phyloP scores from a whole-genome alignment of 2,797 vertebrate species.

The Siniperca scherzeri region DNA sequence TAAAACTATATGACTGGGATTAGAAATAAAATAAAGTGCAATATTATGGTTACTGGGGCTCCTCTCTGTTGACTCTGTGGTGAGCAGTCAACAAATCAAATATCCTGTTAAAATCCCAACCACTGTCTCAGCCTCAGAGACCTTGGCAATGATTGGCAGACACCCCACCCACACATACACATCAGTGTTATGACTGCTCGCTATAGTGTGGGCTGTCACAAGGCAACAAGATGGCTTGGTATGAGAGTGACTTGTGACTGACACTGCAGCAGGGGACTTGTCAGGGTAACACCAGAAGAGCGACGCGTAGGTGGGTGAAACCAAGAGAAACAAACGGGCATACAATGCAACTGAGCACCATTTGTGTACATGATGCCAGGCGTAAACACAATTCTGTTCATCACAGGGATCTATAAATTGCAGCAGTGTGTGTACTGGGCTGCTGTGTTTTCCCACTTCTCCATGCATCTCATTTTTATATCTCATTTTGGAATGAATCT shows the following conservation, averaged over 20 bases:
- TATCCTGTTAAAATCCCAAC: constrained; percentile 25
- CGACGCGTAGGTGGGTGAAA: constrained; percentile 63
- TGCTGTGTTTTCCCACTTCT: constrained; percentile 45
- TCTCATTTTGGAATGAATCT: constrained; percentile 61
- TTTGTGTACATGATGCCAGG: constrained; percentile 29
- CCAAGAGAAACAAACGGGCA: constrained; percentile 48
- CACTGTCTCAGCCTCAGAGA: constrained; percentile 25
- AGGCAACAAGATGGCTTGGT: constrained; percentile 62
- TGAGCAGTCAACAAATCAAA: constrained; percentile 21
- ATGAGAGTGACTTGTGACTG: constrained; percentile 73
- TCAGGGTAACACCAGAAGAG: constrained; percentile 69
- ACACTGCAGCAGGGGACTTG: constrained; percentile 71
- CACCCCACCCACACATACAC: constrained; percentile 60
- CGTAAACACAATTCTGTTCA: constrained; percentile 51
- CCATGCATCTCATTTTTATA: constrained; percentile 54
- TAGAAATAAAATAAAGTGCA: not conserved
- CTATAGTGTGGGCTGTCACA: constrained; percentile 69
- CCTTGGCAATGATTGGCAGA: constrained; percentile 60
- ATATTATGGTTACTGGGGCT: not conserved
- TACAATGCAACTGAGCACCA: constrained; percentile 33
- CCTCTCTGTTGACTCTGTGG: not conserved
- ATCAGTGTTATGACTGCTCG: constrained; percentile 64
- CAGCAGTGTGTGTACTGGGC: constrained; percentile 16
- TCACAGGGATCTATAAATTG: constrained; percentile 47
- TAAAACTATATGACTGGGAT: not conserved